phyloP scores from a whole-genome alignment of 2,888 invertebrate species.

The Xylota segnis region DNA sequence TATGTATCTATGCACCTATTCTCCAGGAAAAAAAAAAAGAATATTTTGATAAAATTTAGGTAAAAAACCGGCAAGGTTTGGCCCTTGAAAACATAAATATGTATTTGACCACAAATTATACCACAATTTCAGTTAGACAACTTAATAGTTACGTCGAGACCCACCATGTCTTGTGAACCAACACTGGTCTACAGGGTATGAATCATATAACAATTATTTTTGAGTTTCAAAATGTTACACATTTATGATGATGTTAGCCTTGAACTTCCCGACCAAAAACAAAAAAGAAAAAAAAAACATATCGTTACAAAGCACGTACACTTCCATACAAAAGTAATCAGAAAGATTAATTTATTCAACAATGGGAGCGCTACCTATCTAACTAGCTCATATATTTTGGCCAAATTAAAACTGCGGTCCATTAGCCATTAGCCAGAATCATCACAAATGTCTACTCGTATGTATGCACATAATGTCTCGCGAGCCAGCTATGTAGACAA shows the following conservation, averaged over 20 bases:
- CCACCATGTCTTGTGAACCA: background rate
- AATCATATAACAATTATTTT: background rate
- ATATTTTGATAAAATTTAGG: too few species aligned
- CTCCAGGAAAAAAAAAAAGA: too few species aligned
- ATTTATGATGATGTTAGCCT: constrained; percentile 32
- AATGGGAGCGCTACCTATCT: constrained; percentile 49
- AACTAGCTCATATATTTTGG: constrained; percentile 48
- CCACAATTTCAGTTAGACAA: too few species aligned
- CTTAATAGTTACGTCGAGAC: background rate
- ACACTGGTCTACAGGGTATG: background rate
- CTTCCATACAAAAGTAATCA: constrained; percentile 43
- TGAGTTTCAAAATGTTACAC: background rate
- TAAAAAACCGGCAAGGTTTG: too few species aligned
- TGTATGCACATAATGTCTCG: background rate
- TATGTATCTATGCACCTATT: too few species aligned
- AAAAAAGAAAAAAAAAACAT: background rate
- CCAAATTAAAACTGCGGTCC: constrained; percentile 65
- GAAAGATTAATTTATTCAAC: constrained; percentile 54
- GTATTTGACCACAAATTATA: too few species aligned
- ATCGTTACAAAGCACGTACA: constrained; percentile 9
- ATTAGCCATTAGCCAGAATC: constrained; percentile 61
- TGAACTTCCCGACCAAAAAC: constrained; percentile 52
- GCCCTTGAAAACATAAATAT: too few species aligned
- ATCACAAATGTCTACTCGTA: background rate
- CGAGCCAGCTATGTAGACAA: constrained; percentile 59